phyloP scores from a whole-genome alignment of 2,113 vertebrate genomes.

The human (Homo sapiens) region GRCh38 chr3:108045501-108046000 shows the following conservation, averaged over 20 bases:
- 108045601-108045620: slow-evolving; percentile 74
- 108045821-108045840: slow-evolving; percentile 59
- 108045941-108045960: slow-evolving; percentile 74
- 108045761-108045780: slow-evolving; percentile 72
- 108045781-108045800: slow-evolving; percentile 46
- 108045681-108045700: slow-evolving; percentile 80
- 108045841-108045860: slow-evolving; percentile 63
- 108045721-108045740: slow-evolving; percentile 73
- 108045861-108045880: slow-evolving; percentile 59
- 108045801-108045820: slow-evolving; percentile 67
- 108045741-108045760: slow-evolving; percentile 57
- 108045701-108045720: slow-evolving; percentile 66
- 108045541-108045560: too few relatives aligned
- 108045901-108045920: slow-evolving; percentile 62
- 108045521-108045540: too few relatives aligned
- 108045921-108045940: slow-evolving; percentile 74
- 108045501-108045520: not conserved
- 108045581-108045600: slow-evolving; percentile 66
- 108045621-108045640: slow-evolving; percentile 72
- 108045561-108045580: slow-evolving; percentile 40
- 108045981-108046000: slow-evolving; percentile 75
- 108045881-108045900: slow-evolving; percentile 64
- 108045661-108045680: slow-evolving; percentile 77
- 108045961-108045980: slow-evolving; percentile 70
- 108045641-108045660: slow-evolving; percentile 79